phyloP scores from a whole-genome alignment of 2,113 vertebrate species.

The Menura novaehollandiae region DNA sequence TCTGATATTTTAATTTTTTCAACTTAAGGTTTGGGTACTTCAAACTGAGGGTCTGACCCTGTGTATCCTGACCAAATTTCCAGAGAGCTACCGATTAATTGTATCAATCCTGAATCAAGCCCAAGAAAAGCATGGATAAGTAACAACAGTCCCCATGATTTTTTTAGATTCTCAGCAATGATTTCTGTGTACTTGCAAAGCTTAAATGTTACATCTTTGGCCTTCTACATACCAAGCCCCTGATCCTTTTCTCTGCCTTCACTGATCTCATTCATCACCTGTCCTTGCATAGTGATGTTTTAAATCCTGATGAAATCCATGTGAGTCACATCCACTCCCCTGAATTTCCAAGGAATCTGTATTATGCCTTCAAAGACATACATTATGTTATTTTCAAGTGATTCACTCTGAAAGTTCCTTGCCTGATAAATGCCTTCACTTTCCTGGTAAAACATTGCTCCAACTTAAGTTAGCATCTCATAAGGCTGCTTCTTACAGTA shows the following conservation, averaged over 20 bases:
- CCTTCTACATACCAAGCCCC: neutral
- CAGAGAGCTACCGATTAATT: neutral
- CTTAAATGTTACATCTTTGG: neutral
- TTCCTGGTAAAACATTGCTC: neutral
- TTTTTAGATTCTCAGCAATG: neutral
- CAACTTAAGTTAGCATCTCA: neutral
- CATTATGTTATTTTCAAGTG: neutral
- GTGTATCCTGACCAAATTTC: neutral
- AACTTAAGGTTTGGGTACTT: neutral
- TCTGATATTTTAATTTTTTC: neutral
- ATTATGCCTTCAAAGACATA: neutral
- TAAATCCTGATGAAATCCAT: neutral
- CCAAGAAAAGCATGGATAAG: neutral
- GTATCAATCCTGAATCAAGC: neutral
- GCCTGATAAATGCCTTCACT: neutral
- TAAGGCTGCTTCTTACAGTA: neutral
- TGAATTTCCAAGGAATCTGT: neutral
- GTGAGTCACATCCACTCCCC: neutral
- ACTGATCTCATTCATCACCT: neutral
- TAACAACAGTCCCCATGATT: fast-evolving
- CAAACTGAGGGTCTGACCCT: neutral
- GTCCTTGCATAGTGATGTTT: neutral
- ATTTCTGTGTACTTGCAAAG: neutral
- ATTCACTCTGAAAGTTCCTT: neutral
- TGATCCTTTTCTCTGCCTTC: neutral